Percentiles rank a stretch among this genome's conserved stretches.
These are phyloP conservation scores for Sinosuthora webbiana DNA, from an alignment of 2,113 vertebrate species.

Conservation along the genomic window DNA sequence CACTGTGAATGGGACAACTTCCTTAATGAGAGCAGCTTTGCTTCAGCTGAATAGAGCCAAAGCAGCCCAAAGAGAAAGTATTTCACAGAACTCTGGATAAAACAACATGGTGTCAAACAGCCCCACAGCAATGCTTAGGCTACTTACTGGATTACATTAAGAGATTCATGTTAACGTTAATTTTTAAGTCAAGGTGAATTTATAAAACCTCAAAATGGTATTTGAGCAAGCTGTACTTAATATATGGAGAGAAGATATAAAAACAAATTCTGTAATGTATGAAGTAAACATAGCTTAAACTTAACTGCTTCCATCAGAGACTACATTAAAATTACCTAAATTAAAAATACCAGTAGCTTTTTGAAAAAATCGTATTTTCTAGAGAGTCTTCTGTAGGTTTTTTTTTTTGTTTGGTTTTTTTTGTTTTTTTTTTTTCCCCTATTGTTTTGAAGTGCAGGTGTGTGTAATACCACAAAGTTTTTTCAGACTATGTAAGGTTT, in stretches of 20 bases:
- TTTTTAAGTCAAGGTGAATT: neutral
- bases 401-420: too few species aligned
- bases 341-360: neutral
- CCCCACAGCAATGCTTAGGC: neutral
- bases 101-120: neutral
- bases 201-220: neutral
- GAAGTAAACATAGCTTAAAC: neutral
- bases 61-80: neutral
- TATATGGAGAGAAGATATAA: neutral
- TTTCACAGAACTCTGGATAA: neutral
- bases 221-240: neutral
- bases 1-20: neutral
- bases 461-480: neutral
- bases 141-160: neutral
- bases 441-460: neutral
- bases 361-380: neutral
- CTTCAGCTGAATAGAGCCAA: neutral
- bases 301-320: neutral
- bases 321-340: too few species aligned
- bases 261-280: neutral
- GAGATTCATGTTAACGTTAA: neutral
- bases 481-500: neutral
- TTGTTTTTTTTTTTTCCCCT: too few species aligned
- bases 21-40: neutral
- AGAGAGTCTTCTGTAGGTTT: neutral